Conservation (phyloP, 92 coral and sea anemone genomes). For the Porites divaricata region DNA sequence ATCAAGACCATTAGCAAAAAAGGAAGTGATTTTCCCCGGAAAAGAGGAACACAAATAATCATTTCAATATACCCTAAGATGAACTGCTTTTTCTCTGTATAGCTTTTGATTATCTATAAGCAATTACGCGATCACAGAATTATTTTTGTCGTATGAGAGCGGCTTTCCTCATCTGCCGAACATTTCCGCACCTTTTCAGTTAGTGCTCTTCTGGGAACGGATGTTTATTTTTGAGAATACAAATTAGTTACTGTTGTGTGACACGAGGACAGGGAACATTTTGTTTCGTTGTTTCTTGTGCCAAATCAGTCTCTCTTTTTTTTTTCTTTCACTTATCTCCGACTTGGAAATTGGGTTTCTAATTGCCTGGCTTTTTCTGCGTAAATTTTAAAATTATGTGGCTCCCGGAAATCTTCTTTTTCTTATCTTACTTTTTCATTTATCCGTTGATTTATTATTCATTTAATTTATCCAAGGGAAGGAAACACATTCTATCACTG, state of each 20-base stretch:
- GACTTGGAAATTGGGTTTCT: background rate
- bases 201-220: background rate
- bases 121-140: background rate
- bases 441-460: background rate
- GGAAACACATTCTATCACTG: background rate
- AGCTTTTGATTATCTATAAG: background rate
- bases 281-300: background rate
- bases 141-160: background rate
- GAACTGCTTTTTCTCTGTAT: background rate
- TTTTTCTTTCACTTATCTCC: background rate
- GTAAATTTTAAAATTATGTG: too few species aligned
- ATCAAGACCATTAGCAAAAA: too few species aligned
- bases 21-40: background rate
- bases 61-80: background rate
- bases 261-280: background rate
- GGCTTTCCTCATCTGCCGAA: conserved; percentile 1
- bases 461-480: background rate
- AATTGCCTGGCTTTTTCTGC: background rate
- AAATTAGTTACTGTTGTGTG: conserved; percentile 11
- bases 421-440: background rate
- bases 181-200: background rate
- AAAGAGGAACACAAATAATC: background rate
- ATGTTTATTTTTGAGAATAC: conserved; percentile 13
- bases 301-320: background rate
- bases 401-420: too few species aligned